Conservation (phyloP, 2,888 invertebrate genomes). For the Cantharis lateralis region DNA sequence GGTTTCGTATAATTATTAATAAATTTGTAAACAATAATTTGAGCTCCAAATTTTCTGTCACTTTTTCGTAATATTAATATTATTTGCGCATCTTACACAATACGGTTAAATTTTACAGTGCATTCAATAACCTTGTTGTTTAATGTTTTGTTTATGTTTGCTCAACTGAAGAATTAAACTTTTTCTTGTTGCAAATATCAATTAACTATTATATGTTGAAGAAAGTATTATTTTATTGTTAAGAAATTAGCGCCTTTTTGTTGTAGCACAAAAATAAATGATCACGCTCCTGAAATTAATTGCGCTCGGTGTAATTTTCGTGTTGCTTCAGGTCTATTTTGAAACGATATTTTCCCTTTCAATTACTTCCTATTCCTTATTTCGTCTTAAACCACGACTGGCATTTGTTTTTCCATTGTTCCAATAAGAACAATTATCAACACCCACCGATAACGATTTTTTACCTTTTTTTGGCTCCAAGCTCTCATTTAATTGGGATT, state of each 20-base stretch:
- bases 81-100: not conserved
- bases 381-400: not conserved
- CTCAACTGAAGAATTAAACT: constrained; percentile 1
- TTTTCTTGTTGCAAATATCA: not conserved
- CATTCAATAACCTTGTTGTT: not conserved
- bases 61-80: not conserved
- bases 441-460: not conserved
- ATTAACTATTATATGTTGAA: not conserved
- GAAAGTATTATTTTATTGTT: not conserved
- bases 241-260: not conserved
- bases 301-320: not conserved
- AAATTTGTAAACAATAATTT: not conserved
- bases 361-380: not conserved
- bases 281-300: not conserved
- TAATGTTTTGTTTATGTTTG: not conserved
- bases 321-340: not conserved
- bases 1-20: not conserved
- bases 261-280: not conserved
- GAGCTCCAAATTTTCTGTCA: not conserved
- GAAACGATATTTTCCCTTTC: not conserved
- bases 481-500: not conserved
- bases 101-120: not conserved
- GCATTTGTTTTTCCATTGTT: not conserved
- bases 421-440: not conserved
- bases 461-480: not conserved